Evolutionary conservation across 2,113 vertebrate species (phyloP).

Genomic region (Nyctereutes procyonoides): DNA sequence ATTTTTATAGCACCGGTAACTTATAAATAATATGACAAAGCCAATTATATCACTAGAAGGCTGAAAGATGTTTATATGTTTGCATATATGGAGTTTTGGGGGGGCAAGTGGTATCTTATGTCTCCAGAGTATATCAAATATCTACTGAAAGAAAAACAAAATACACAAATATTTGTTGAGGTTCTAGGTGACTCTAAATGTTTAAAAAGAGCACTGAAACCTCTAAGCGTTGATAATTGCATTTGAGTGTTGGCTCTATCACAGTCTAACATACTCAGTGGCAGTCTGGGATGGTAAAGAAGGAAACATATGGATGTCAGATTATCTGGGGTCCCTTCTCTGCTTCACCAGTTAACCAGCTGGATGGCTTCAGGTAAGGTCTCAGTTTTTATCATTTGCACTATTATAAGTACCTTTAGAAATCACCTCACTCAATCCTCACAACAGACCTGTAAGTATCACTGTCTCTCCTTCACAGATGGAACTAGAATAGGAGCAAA

Average conservation of each 20-base stretch:
- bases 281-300: background rate
- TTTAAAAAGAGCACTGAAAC: background rate
- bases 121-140: background rate
- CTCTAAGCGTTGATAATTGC: background rate
- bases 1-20: background rate
- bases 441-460: background rate
- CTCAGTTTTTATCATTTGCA: background rate
- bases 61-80: background rate
- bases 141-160: constrained; percentile 44
- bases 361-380: background rate
- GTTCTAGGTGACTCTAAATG: background rate
- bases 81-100: background rate
- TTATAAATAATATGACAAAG: background rate
- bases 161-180: background rate
- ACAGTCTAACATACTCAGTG: background rate
- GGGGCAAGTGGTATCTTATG: background rate
- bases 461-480: background rate
- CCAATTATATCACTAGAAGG: background rate
- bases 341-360: background rate
- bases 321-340: background rate
- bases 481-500: background rate
- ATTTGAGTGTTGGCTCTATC: background rate
- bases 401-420: background rate
- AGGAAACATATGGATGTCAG: background rate
- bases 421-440: background rate